A percentile compares a stretch with the other conserved stretches of the same genome.
Conservation (phyloP, 2,888 invertebrate genomes). For the Ellobium chinense region DNA sequence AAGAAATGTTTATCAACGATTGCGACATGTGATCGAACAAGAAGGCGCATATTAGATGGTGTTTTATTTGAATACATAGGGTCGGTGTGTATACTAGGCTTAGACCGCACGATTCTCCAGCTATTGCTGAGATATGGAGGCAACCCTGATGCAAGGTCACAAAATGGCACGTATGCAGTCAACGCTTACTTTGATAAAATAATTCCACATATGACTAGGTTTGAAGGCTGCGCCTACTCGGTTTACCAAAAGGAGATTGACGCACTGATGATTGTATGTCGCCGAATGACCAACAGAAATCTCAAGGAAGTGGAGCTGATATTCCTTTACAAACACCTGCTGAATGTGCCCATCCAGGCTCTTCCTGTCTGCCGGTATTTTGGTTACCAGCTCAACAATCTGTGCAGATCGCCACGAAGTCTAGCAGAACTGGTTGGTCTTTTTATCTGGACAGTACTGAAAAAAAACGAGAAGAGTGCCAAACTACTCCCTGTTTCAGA, state of each 20-base stretch:
- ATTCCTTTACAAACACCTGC: constrained; percentile 39
- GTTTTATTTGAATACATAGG: constrained; percentile 38
- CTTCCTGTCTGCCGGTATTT: constrained; percentile 35
- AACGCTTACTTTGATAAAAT: constrained; percentile 40
- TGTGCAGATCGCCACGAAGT: constrained; percentile 14
- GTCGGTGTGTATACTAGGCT: constrained; percentile 2
- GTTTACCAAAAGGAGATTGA: constrained; percentile 15
- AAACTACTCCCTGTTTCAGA: no score
- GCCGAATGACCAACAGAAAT: constrained; percentile 15
- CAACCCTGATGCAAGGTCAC: constrained; percentile 23
- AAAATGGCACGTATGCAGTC: constrained; percentile 23
- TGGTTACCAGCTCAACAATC: constrained; percentile 14
- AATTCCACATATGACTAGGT: constrained; percentile 33
- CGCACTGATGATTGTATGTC: constrained; percentile 22
- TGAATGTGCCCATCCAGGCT: constrained; percentile 38
- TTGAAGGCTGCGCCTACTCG: constrained; percentile 5
- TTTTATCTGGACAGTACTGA: no score
- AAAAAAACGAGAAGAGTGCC: no score
- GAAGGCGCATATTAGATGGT: constrained; percentile 24
- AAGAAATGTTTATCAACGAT: constrained; percentile 32
- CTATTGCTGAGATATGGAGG: constrained; percentile 33
- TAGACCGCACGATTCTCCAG: constrained; percentile 25
- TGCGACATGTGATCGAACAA: constrained; percentile 11
- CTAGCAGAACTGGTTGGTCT: background rate
- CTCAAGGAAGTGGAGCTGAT: constrained; percentile 25